Evolutionary conservation across 2,113 vertebrate species (phyloP), one percentile per base, ranked within the genome.

Genomic region (Poicephalus gulielmi): DNA sequence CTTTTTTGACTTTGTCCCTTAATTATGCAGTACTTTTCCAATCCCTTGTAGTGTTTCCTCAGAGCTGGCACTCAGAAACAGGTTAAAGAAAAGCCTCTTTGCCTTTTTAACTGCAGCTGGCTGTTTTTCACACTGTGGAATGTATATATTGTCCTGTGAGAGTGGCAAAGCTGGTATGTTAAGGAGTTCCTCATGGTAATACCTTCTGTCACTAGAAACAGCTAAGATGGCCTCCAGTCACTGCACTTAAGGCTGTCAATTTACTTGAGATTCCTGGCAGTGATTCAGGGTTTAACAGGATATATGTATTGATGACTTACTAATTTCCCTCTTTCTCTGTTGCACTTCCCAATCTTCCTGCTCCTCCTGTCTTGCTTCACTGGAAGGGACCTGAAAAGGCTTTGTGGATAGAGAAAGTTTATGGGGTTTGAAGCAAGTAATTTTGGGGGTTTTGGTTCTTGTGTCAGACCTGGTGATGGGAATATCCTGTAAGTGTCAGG

Each of bases 141-240:
- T 41, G 6, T 41, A 1, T 55, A 8, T 55, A 8, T 46, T 86
- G 84, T 55, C 49, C 77, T 57, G 24, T 68, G 83, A 49, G 91
- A 68, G 43, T 24, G 52, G 80, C 31, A 69, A 47, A 87, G 49
- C 83, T 87, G 62, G n/a, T 43, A 3, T 27, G 37, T n/a, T 59
- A 18, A 46, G 75, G 64, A 59, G 55, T 22, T 91, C 84, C 88
- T 91, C 2, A 0, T 87, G 66, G 41, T 64, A 59, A 6, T 75
- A 90, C 78, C 90, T 96, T 41, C 78, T 92, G 92, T 88, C 69
- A 35, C 52, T 84, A 39, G 86, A 37, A 91, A 12, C 67, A 86
- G 92, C 95, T 95, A 91, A 94, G 57, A 94, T 95, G 94, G 89
- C 94, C 91, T 95, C 96, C 90, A 90, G 69, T 76, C 77, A 79